These are phyloP conservation scores for Gonatopus flavifemur DNA, from an alignment of 1,140 invertebrate species.

Conservation along the genomic window DNA sequence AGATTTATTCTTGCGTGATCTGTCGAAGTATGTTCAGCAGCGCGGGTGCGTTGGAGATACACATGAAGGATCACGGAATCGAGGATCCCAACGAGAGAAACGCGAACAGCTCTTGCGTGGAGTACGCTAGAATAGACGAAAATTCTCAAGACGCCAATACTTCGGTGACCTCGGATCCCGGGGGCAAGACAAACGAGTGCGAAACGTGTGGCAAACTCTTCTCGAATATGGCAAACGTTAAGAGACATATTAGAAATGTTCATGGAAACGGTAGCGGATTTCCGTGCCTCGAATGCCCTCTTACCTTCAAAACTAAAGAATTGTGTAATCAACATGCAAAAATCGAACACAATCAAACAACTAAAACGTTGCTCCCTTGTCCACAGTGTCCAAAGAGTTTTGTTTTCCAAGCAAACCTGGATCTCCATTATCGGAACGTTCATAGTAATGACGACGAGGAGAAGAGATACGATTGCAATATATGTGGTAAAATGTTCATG, in stretches of 20 bases:
- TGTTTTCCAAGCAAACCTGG: constrained; percentile 38
- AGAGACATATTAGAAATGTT: constrained; percentile 61
- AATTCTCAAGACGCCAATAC: constrained; percentile 18
- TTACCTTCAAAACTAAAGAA: constrained; percentile 40
- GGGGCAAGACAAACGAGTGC: constrained; percentile 55
- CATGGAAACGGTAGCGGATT: constrained; percentile 54
- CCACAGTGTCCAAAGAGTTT: constrained; percentile 44
- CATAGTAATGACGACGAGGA: constrained; percentile 36
- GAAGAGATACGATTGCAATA: constrained; percentile 60
- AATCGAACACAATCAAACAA: constrained; percentile 15
- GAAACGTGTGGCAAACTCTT: constrained; percentile 63
- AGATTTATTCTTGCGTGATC: constrained; percentile 65
- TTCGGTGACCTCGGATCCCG: constrained; percentile 32
- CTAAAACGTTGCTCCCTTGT: constrained; percentile 31
- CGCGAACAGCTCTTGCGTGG: constrained; percentile 35
- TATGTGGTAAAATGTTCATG: constrained; percentile 63
- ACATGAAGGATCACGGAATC: constrained; percentile 59
- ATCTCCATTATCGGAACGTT: constrained; percentile 38
- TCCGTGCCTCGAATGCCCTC: constrained; percentile 52
- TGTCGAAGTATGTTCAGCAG: constrained; percentile 65
- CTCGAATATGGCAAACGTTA: constrained; percentile 50
- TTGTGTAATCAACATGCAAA: constrained; percentile 25
- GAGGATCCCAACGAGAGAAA: constrained; percentile 40
- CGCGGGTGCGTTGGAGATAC: constrained; percentile 60
- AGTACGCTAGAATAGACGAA: constrained; percentile 18